Conservation (phyloP, 2,797 vertebrate species). For the Otolemur crassicaudatus region DNA sequence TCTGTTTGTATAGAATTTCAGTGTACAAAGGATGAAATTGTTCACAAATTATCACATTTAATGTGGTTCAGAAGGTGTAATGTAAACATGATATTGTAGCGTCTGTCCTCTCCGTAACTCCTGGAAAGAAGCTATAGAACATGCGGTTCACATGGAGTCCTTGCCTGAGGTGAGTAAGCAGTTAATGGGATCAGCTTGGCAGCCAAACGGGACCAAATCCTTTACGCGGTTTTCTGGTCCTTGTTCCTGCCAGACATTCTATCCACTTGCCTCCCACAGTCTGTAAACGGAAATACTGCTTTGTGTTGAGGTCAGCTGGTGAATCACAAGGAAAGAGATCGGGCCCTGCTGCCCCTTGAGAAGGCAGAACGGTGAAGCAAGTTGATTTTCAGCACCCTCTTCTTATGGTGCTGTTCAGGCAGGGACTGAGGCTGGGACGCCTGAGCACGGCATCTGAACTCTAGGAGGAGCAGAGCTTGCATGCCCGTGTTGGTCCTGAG, state of each 20-base stretch:
- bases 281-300: neutral
- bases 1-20: constrained; percentile 40
- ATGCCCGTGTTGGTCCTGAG: neutral
- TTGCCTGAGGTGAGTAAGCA: neutral
- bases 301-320: neutral
- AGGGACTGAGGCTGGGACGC: neutral
- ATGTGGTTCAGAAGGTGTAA: neutral
- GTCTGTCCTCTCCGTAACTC: neutral
- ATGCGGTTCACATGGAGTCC: neutral
- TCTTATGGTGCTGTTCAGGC: neutral
- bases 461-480: neutral
- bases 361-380: neutral
- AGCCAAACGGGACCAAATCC: neutral
- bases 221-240: neutral
- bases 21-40: neutral
- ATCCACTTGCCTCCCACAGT: neutral
- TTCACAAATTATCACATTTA: neutral
- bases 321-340: neutral
- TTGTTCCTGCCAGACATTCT: neutral
- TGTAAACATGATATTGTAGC: neutral
- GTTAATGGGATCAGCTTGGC: neutral
- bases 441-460: neutral
- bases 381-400: neutral
- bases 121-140: neutral
- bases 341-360: neutral